Percentiles rank a stretch among this genome's conserved stretches.
These are phyloP conservation scores for Drosophila parabipectinata DNA, from an alignment of 1,140 invertebrate genomes.

Conservation along the genomic window DNA sequence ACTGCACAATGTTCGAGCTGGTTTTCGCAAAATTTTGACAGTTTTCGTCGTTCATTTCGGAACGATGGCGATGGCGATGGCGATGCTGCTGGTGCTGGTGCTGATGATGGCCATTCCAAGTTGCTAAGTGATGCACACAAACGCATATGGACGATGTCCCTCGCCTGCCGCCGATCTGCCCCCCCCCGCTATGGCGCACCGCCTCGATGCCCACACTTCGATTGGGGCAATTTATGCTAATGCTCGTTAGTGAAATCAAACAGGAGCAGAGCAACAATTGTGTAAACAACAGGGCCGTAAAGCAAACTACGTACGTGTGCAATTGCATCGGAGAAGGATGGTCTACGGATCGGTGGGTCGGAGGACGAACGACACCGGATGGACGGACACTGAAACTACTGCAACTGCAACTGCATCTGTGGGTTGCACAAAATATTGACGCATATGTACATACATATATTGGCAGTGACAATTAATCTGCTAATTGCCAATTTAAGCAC, in stretches of 20 bases:
- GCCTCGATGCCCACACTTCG: constrained; percentile 1
- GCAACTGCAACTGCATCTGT: constrained; percentile 44
- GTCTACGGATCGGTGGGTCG: neutral
- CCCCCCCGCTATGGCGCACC: neutral
- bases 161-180: too few species aligned
- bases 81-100: neutral
- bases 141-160: constrained; percentile 36
- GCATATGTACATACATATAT: constrained; percentile 78
- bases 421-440: constrained; percentile 75
- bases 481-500: constrained; percentile 82
- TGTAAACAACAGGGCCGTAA: constrained; percentile 77
- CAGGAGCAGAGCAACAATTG: constrained; percentile 71
- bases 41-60: constrained; percentile 5
- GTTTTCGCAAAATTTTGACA: constrained; percentile 42
- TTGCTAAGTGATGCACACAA: constrained; percentile 65
- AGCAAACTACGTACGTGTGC: constrained; percentile 59
- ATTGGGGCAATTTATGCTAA: constrained; percentile 75
- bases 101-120: constrained; percentile 6
- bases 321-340: constrained; percentile 6
- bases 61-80: neutral
- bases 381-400: constrained; percentile 12
- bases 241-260: constrained; percentile 81
- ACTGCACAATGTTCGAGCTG: constrained; percentile 62
- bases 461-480: constrained; percentile 82
- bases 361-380: neutral